Base-by-base conservation (phyloP, 2,888 invertebrate species). In the Nudaria mundana region DNA sequence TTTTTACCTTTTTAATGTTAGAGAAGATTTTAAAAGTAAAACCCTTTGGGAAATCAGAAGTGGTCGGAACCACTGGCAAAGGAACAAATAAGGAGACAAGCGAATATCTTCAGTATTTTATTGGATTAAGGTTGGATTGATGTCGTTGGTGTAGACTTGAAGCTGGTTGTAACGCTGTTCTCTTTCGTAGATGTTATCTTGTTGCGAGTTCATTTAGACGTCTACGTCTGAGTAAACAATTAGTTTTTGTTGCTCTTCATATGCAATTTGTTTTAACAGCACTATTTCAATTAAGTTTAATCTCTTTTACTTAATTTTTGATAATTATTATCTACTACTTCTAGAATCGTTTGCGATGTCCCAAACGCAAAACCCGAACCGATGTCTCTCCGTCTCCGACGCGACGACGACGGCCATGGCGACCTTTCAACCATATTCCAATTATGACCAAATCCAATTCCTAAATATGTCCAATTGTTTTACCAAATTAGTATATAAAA, bases 11-110 rank as follows among this genome's bases (percentile, higher is more conserved):
- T 76, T 75, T 74, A 76, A 76, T 69, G 65, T 67, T 60, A 71
- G 65, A 67, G 76, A 64, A 66, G 73, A 77, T 81, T 82, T 81
- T 68, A 71, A 76, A 33, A 84, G 81, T 76, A 77, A 66, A 57
- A 74, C 66, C 86, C 86, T 76, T 65, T 69, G 86, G 86, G 86
- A 87, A 87, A 87, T 87, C 85, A 85, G 69, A 69, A 66, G 70
- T 73, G 73, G 71, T 71, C 58, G 69, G 66, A 65, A 64, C 63
- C 66, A 69, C 66, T 56, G 58, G 48, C 57, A 54, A 54, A 63
- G 48, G 54, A 52, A 52, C 44, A 47, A 52, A 60, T 52, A 55
- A 40, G 34, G 44, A 42, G 43, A 48, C 66, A 63, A 50, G 48
- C 59, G 58, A 80, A 68, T 70, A 64, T 75, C 59, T 62, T 52